phyloP scores from a whole-genome alignment of 2,113 vertebrate species.

The Nymphicus hollandicus region DNA sequence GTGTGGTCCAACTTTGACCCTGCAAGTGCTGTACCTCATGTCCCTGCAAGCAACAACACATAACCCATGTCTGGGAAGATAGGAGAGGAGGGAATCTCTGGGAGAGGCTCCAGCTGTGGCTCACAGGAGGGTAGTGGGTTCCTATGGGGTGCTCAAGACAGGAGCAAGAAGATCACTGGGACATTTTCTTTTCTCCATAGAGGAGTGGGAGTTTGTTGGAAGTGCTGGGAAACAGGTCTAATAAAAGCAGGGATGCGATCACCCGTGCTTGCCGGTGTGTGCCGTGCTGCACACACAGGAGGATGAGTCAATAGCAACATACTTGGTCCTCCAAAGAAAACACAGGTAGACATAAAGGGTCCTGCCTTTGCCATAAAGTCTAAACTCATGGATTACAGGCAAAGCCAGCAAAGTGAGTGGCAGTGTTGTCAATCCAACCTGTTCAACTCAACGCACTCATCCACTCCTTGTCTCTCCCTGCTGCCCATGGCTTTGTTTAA shows the following conservation, averaged over 20 bases:
- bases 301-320: background rate
- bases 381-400: background rate
- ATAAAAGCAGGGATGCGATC: background rate
- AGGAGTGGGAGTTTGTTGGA: too few relatives aligned
- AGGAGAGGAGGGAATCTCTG: background rate
- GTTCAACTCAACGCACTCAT: background rate
- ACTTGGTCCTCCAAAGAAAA: background rate
- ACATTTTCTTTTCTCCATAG: background rate
- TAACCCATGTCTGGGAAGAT: background rate
- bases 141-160: background rate
- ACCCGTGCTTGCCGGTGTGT: background rate
- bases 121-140: background rate
- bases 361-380: background rate
- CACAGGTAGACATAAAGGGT: background rate
- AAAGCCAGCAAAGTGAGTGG: background rate
- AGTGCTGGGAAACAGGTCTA: background rate
- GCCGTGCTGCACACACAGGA: background rate
- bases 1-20: background rate
- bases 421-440: background rate
- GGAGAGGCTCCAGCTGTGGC: background rate
- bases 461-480: background rate
- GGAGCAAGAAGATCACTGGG: background rate
- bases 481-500: constrained; percentile 34
- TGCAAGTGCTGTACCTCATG: background rate
- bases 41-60: background rate